Conservation (phyloP, 2,113 vertebrate species). For the Puntigrus tetrazona region DNA sequence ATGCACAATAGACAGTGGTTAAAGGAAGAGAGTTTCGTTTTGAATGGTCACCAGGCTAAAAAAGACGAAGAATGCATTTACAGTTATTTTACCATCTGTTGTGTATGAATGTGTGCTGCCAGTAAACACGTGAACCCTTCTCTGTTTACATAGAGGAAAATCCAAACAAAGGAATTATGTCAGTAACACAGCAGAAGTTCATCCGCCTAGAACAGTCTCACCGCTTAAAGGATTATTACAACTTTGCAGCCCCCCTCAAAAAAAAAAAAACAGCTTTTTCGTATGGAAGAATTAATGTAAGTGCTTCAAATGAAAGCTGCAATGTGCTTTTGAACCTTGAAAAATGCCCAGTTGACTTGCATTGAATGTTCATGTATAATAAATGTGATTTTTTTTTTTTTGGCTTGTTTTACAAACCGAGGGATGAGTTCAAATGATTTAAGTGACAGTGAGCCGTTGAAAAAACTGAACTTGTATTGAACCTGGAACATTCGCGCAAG, state of each 20-base stretch:
- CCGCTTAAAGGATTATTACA: conserved; percentile 23
- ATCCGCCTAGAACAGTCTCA: neutral
- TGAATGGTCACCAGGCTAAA: neutral
- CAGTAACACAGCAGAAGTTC: neutral
- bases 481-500: neutral
- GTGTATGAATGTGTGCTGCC: neutral
- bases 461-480: neutral
- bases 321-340: conserved; percentile 1
- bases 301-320: neutral
- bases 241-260: neutral
- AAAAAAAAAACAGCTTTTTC: neutral
- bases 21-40: neutral
- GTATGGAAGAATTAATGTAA: conserved; percentile 4
- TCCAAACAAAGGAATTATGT: conserved; percentile 13
- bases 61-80: too few species aligned
- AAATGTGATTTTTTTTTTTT: neutral
- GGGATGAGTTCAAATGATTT: neutral
- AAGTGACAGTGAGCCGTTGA: neutral
- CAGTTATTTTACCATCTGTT: neutral
- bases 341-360: neutral
- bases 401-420: neutral
- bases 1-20: neutral
- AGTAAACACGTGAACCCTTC: neutral
- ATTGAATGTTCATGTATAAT: neutral
- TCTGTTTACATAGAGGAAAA: neutral